Evolutionary conservation across 2,113 vertebrate species (phyloP), one percentile per base, ranked within the genome.

Genomic region (Ivindomyrus marchei): DNA sequence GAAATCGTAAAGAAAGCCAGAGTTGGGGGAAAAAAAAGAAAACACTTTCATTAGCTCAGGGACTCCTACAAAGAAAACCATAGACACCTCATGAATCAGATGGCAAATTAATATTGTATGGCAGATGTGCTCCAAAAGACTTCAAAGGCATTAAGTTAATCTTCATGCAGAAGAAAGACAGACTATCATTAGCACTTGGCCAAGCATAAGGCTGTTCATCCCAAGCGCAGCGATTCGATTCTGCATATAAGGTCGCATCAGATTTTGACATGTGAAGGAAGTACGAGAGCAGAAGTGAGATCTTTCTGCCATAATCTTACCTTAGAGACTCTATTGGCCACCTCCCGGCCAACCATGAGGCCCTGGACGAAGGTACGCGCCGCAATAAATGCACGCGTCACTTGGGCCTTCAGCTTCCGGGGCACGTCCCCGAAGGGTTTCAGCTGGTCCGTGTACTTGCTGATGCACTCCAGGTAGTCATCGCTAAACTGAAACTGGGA

Each of bases 301-400:
- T 70, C 10, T 49, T 21, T 5, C 85, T n/a, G 47, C 3, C 3
- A 27, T 47, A 36, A 31, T 90, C 91, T 97, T 98, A 99, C 98
- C 98, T 98, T 98, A n/a, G 98, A 97, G 87, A 98, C 97, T 93
- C 97, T 97, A 94, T 97, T 98, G 6, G 97, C 98, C 90, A 99
- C 98, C 92, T 99, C 98, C 92, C 98, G 96, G 92, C 98, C 98
- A 87, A 99, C 98, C 0, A 97, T 97, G 92, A 99, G 97, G 31
- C 98, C 98, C 92, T 99, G 98, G 92, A 99, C 98, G 89, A 99
- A 99, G 53, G 98, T 98, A 74, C 98, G 96, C 3, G 98, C 98
- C 0, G 97, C 97, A 31, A 99, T 96, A 95, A 99, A 98, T 0
- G 98, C 97, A 13, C 98, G 96, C 0, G 97, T 98, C 91, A 99